Percentiles rank a stretch among this genome's conserved stretches.
These are phyloP conservation scores for Xenotilapia flavipinnis DNA, from an alignment of 2,113 vertebrate genomes.

Conservation along the genomic window DNA sequence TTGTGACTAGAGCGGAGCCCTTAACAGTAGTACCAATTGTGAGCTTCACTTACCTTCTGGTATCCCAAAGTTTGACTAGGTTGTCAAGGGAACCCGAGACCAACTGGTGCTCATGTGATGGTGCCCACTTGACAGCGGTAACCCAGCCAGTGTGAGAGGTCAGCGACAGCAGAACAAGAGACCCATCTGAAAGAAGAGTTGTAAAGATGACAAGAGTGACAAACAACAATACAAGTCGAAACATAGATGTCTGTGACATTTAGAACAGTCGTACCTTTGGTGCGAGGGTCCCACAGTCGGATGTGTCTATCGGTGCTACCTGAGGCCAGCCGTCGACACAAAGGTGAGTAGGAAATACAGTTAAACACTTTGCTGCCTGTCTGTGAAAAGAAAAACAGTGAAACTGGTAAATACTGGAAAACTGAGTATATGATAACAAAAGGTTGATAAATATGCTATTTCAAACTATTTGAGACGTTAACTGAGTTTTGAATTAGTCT, in stretches of 20 bases:
- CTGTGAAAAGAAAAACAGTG: slow-evolving; percentile 57
- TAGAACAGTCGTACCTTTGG: slow-evolving; percentile 74
- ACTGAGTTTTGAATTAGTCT: neutral
- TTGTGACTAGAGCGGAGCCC: neutral
- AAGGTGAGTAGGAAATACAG: slow-evolving; percentile 87
- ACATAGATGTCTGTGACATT: no score
- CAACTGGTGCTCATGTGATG: slow-evolving; percentile 87
- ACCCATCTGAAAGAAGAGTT: slow-evolving; percentile 78
- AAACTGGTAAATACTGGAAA: neutral
- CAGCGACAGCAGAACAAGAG: slow-evolving; percentile 86
- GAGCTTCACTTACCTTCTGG: slow-evolving; percentile 79
- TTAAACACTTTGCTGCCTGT: slow-evolving; percentile 95
- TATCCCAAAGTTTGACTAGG: slow-evolving; percentile 96
- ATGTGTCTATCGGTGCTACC: slow-evolving; percentile 93
- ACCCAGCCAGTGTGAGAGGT: slow-evolving; percentile 98
- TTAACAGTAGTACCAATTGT: neutral
- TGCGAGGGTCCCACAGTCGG: slow-evolving; percentile 90
- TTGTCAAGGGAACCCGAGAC: slow-evolving; percentile 95
- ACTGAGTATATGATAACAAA: neutral
- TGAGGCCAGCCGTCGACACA: slow-evolving; percentile 88
- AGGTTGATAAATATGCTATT: neutral
- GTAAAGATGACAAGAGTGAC: neutral
- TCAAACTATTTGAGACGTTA: neutral
- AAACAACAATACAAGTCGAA: neutral
- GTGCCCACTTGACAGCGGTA: slow-evolving; percentile 91